These are phyloP conservation scores for Oncorhynchus keta DNA, from an alignment of 2,113 vertebrate species.

Conservation along the genomic window DNA sequence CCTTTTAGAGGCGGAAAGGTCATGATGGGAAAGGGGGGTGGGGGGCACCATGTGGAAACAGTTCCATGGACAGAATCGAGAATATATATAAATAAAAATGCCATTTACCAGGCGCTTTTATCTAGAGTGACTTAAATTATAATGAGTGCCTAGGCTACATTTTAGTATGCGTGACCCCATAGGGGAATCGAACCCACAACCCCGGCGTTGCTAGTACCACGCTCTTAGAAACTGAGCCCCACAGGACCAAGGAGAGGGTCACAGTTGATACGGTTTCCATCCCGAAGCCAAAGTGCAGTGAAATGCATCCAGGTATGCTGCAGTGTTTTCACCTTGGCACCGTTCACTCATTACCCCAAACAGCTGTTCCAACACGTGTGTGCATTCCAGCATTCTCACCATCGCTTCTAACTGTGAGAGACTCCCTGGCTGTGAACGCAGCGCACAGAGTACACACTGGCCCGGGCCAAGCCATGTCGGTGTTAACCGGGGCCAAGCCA, in stretches of 20 bases:
- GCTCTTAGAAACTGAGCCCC: neutral
- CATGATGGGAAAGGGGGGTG: neutral
- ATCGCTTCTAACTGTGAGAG: too few species aligned
- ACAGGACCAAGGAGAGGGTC: neutral
- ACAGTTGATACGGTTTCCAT: neutral
- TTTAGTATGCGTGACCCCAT: neutral
- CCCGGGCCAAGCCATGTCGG: neutral
- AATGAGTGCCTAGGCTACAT: neutral
- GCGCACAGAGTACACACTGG: too few species aligned
- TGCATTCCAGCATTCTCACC: conserved; percentile 52
- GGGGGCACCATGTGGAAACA: neutral
- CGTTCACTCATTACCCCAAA: conserved; percentile 3
- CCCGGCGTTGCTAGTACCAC: too few species aligned
- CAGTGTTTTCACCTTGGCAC: too few species aligned
- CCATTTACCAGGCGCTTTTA: too few species aligned
- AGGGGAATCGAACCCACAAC: too few species aligned
- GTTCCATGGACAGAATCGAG: neutral
- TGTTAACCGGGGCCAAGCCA: neutral
- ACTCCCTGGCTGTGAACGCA: too few species aligned
- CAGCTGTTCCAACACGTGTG: conserved; percentile 63
- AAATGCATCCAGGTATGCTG: conserved; percentile 34
- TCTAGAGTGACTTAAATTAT: too few species aligned
- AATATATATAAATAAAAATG: too few species aligned
- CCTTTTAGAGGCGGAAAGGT: conserved; percentile 29
- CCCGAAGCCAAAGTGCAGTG: neutral